These are phyloP conservation scores for Danio albolineatus DNA, from an alignment of 2,797 vertebrate genomes.

Conservation along the genomic window DNA sequence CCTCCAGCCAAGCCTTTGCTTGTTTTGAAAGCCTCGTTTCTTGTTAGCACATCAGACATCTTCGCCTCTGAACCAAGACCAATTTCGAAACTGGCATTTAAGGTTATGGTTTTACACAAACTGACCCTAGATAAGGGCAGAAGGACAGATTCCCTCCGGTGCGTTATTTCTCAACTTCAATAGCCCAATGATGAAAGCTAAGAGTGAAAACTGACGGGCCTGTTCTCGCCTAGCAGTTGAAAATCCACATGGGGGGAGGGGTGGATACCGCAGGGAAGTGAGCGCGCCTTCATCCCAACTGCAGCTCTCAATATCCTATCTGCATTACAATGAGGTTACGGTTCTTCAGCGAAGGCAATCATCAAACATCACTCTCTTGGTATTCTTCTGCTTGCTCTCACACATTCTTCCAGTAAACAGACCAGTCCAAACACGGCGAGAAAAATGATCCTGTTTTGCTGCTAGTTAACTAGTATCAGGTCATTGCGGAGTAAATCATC, in stretches of 20 bases:
- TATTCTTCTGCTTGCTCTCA: conserved; percentile 40
- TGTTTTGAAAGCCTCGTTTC: conserved; percentile 51
- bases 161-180: conserved; percentile 39
- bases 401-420: conserved; percentile 12
- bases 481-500: conserved; percentile 28
- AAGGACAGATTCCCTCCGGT: conserved; percentile 20
- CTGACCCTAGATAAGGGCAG: conserved; percentile 14
- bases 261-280: conserved; percentile 37
- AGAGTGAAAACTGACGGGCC: background rate
- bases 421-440: background rate
- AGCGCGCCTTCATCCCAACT: conserved; percentile 48
- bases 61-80: background rate
- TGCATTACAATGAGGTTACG: conserved; percentile 60
- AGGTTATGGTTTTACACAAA: conserved; percentile 17
- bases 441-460: conserved; percentile 10
- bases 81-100: conserved; percentile 44
- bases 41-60: conserved; percentile 36
- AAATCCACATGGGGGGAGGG: conserved; percentile 3
- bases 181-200: conserved; percentile 23
- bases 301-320: conserved; percentile 51
- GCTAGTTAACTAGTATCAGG: conserved; percentile 8
- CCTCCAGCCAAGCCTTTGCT: conserved; percentile 40
- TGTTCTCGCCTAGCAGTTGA: conserved; percentile 26
- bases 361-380: conserved; percentile 51
- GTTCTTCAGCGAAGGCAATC: conserved; percentile 46